Conservation (phyloP, 92 coral and sea anemone species). For the Palythoa heliodiscus region DNA sequence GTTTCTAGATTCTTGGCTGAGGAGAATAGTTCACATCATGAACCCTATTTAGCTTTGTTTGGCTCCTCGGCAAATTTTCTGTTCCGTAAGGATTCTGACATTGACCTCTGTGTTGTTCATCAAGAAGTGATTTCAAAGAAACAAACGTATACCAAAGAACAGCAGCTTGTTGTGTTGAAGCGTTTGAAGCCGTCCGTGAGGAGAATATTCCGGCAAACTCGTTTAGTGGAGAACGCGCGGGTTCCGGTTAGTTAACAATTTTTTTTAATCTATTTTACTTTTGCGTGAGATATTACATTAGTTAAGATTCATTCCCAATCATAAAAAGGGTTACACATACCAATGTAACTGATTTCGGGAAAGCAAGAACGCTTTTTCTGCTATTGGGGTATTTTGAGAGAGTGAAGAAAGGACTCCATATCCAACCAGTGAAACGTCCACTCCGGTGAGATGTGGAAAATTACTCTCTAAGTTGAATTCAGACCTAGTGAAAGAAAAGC, state of each 20-base stretch:
- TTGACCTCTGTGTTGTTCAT: constrained; percentile 81
- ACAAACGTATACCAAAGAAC: constrained; percentile 42
- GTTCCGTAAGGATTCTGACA: constrained; percentile 89
- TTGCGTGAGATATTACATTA: no score
- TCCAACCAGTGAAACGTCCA: no score
- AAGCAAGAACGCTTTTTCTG: no score
- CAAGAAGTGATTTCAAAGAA: constrained; percentile 20
- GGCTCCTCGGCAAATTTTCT: constrained; percentile 94
- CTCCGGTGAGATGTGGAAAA: no score
- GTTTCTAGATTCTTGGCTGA: constrained; percentile 41
- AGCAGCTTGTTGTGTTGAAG: constrained; percentile 57
- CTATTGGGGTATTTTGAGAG: no score
- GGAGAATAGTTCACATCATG: neutral
- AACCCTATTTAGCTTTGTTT: constrained; percentile 65
- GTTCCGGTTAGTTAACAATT: constrained; percentile 46
- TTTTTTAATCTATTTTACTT: no score
- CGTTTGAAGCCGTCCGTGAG: constrained; percentile 43
- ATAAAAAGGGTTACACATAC: no score
- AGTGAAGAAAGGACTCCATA: no score
- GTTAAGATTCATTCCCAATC: no score
- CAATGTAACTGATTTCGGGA: no score
- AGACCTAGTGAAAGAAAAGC: no score
- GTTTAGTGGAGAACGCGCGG: constrained; percentile 48
- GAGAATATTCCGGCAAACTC: constrained; percentile 29
- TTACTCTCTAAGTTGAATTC: no score